These are phyloP conservation scores for Heliconius sara DNA, from an alignment of 2,888 invertebrate species.

Conservation along the genomic window DNA sequence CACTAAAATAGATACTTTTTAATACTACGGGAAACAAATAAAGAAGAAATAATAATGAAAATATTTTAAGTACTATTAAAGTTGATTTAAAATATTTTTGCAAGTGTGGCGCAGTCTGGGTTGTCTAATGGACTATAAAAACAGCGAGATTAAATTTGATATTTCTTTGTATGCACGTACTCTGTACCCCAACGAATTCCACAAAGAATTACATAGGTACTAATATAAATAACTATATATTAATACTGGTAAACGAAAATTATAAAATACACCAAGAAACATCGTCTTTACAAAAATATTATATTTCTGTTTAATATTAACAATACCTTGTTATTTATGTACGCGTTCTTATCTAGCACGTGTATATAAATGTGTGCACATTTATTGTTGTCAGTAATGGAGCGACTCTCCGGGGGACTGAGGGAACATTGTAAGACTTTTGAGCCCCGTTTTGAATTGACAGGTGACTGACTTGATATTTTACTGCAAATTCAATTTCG, in stretches of 20 bases:
- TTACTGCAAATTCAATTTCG: conserved; percentile 32
- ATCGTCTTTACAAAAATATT: background rate
- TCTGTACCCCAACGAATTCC: too few relatives aligned
- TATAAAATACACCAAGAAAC: background rate
- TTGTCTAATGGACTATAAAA: too few relatives aligned
- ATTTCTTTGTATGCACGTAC: too few relatives aligned
- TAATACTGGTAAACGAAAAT: background rate
- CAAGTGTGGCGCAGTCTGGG: too few relatives aligned
- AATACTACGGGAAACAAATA: too few relatives aligned
- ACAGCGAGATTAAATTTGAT: too few relatives aligned
- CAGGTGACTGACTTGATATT: conserved; percentile 34
- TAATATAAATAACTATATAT: too few relatives aligned
- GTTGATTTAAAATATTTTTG: too few relatives aligned
- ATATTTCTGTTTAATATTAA: conserved; percentile 10
- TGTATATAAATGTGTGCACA: conserved; percentile 29
- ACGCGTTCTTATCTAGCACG: conserved; percentile 35
- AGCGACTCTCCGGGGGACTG: conserved; percentile 30
- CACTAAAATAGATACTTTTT: too few relatives aligned
- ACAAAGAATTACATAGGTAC: too few relatives aligned
- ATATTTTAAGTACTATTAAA: too few relatives aligned
- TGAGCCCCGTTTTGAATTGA: conserved; percentile 32
- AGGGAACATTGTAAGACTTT: conserved; percentile 31
- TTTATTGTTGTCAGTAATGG: conserved; percentile 42
- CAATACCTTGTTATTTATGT: conserved; percentile 25
- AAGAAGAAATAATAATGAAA: too few relatives aligned